These are phyloP conservation scores for Ormyrus nitidulus DNA, from an alignment of 2,888 invertebrate species.

Conservation along the genomic window DNA sequence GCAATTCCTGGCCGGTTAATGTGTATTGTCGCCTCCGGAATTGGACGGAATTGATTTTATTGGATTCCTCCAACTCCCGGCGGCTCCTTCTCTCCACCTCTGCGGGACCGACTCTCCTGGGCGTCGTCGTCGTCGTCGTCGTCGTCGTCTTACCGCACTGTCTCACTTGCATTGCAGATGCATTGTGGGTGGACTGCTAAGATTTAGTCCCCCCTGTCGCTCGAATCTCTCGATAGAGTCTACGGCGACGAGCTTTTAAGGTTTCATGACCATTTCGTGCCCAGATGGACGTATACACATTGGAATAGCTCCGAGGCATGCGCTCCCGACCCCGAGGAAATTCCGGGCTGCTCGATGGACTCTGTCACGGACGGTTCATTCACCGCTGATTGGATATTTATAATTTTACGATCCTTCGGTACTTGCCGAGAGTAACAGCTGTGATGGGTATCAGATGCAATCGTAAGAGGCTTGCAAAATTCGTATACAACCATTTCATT, in stretches of 20 bases:
- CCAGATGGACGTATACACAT: not conserved
- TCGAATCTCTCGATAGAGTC: constrained; percentile 20
- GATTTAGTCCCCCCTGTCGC: constrained; percentile 40
- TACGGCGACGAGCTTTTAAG: constrained; percentile 18
- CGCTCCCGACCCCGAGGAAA: too few relatives aligned
- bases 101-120: not conserved
- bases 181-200: not conserved
- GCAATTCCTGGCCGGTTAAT: constrained; percentile 49
- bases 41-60: constrained; percentile 54
- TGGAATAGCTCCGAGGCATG: too few relatives aligned
- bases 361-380: too few relatives aligned
- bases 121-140: not conserved
- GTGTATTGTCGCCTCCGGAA: constrained; percentile 41
- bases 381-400: too few relatives aligned
- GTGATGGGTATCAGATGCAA: too few relatives aligned
- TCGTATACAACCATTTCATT: too few relatives aligned
- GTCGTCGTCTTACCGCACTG: constrained; percentile 39
- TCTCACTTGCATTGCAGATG: constrained; percentile 54
- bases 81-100: not conserved
- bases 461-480: too few relatives aligned
- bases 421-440: too few relatives aligned
- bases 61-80: constrained; percentile 4
- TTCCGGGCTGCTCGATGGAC: too few relatives aligned
- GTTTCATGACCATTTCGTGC: constrained; percentile 33
- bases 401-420: too few relatives aligned